Percentiles rank a stretch among this genome's conserved stretches.
These are phyloP conservation scores for Drosophila pseudotakahashii DNA, from an alignment of 2,888 invertebrate species.

Conservation along the genomic window DNA sequence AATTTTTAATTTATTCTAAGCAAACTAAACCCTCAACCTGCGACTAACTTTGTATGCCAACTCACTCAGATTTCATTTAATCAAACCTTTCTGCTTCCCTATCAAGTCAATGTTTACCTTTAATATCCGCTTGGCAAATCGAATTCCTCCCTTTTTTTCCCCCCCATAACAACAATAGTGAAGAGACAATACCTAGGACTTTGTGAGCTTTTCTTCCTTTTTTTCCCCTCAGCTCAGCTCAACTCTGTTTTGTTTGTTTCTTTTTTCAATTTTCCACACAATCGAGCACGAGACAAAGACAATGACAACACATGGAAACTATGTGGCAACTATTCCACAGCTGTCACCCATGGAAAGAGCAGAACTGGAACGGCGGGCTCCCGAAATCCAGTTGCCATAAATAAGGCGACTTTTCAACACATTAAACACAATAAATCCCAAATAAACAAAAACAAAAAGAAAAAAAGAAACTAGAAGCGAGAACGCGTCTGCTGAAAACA, in stretches of 20 bases:
- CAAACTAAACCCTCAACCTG: background rate
- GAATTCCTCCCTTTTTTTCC: slow-evolving; percentile 18
- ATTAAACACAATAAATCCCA: slow-evolving; percentile 78
- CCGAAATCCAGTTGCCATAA: slow-evolving; percentile 62
- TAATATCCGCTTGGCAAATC: slow-evolving; percentile 48
- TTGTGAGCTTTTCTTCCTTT: slow-evolving; percentile 8
- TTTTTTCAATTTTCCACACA: slow-evolving; percentile 74
- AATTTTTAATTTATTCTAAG: slow-evolving; percentile 1
- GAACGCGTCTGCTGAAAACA: slow-evolving; percentile 63
- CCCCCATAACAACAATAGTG: slow-evolving; percentile 35
- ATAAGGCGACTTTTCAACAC: slow-evolving; percentile 79
- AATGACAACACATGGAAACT: slow-evolving; percentile 56
- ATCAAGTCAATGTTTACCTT: slow-evolving; percentile 45
- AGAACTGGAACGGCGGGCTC: slow-evolving; percentile 5
- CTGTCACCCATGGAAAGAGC: slow-evolving; percentile 27
- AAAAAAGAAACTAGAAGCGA: slow-evolving; percentile 43
- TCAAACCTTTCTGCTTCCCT: slow-evolving; percentile 5
- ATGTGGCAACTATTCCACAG: slow-evolving; percentile 58
- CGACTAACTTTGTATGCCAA: slow-evolving; percentile 8
- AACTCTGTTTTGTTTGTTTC: slow-evolving; percentile 24
- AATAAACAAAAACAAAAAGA: slow-evolving; percentile 3
- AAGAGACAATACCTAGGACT: slow-evolving; percentile 11
- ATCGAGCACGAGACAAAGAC: slow-evolving; percentile 62
- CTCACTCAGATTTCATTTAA: slow-evolving; percentile 9
- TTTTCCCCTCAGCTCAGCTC: background rate